Evolutionary conservation across 2,888 invertebrate species (phyloP).

Genomic region (Chalcosyrphus nemorum): DNA sequence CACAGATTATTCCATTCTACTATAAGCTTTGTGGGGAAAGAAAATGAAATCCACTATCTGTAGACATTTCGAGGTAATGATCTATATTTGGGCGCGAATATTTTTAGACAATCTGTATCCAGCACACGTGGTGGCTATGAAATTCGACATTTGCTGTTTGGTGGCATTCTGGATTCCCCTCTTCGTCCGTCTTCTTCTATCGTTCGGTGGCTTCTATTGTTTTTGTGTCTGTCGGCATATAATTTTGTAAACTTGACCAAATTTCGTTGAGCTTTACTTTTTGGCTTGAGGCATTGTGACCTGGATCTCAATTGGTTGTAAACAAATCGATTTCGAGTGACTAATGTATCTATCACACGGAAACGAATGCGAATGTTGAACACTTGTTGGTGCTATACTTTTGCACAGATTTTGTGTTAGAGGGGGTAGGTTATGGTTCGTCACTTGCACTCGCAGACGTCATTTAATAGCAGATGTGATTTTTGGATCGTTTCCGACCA

Average conservation of each 20-base stretch:
- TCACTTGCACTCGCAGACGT: background rate
- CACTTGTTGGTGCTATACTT: conserved; percentile 16
- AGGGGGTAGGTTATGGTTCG: background rate
- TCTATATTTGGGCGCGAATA: conserved; percentile 40
- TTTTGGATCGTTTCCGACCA: conserved; percentile 47
- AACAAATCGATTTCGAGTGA: conserved; percentile 39
- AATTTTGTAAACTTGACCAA: conserved; percentile 45
- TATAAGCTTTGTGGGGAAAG: background rate
- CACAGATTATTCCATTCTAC: conserved; percentile 5
- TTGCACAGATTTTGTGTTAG: background rate
- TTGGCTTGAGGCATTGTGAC: conserved; percentile 33
- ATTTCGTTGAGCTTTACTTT: background rate
- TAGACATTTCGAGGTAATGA: background rate
- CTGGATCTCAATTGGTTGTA: conserved; percentile 51
- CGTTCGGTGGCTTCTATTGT: background rate
- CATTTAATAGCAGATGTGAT: conserved; percentile 29
- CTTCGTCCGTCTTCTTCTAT: background rate
- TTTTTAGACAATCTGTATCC: conserved; percentile 37
- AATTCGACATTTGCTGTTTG: conserved; percentile 12
- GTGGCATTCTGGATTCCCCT: background rate
- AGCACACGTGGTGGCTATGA: conserved; percentile 30
- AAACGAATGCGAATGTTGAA: conserved; percentile 13
- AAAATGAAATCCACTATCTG: background rate
- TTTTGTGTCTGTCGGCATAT: background rate
- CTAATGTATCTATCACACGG: conserved; percentile 18